Evolutionary conservation across 2,888 invertebrate species (phyloP).

Genomic region (Orthosia incerta): DNA sequence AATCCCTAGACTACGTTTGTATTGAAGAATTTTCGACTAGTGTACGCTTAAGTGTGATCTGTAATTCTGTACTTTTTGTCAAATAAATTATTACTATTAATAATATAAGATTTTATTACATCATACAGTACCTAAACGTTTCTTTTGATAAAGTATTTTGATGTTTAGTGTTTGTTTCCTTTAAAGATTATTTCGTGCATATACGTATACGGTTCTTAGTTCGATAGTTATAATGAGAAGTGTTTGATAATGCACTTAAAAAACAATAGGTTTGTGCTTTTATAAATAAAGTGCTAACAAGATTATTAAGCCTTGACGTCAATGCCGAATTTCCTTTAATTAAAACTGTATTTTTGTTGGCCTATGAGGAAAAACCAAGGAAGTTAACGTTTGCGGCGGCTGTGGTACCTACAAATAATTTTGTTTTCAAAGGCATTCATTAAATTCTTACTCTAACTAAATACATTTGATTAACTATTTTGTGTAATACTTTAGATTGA

Average conservation of each 20-base stretch:
- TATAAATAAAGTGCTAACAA: neutral
- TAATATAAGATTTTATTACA: too few relatives aligned
- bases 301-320: constrained; percentile 16
- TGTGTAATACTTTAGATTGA: neutral
- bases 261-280: constrained; percentile 5
- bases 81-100: too few relatives aligned
- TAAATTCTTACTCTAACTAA: neutral
- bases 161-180: neutral
- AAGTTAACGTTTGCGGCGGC: neutral
- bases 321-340: constrained; percentile 27
- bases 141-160: too few relatives aligned
- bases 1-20: too few relatives aligned
- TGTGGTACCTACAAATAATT: neutral
- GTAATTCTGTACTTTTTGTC: too few relatives aligned
- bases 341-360: constrained; percentile 9
- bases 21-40: too few relatives aligned
- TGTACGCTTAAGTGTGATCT: too few relatives aligned
- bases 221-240: neutral
- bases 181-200: neutral
- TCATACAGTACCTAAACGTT: too few relatives aligned
- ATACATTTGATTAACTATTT: too few relatives aligned
- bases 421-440: constrained; percentile 14
- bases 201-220: neutral
- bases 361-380: constrained; percentile 10
- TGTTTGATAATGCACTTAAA: neutral